phyloP scores from a whole-genome alignment of 2,797 vertebrate species.

The Glossophaga mutica region DNA sequence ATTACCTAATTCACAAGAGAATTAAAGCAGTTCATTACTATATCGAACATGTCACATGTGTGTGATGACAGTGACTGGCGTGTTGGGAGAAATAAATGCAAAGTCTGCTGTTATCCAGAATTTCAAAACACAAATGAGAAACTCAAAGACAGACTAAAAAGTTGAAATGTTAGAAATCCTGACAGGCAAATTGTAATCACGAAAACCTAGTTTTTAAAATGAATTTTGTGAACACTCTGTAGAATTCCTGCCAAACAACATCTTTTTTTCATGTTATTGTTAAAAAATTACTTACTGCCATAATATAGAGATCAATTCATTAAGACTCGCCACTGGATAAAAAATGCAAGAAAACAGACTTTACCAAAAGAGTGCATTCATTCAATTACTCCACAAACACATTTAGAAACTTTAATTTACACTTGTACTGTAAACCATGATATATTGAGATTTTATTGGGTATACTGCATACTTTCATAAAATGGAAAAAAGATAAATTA shows the following conservation, averaged over 20 bases:
- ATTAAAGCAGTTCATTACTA: background rate
- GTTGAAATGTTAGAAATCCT: slow-evolving; percentile 18
- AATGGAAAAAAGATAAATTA: background rate
- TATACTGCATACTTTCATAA: background rate
- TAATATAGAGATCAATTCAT: slow-evolving; percentile 32
- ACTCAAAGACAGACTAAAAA: background rate
- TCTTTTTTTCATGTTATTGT: background rate
- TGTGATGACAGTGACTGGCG: background rate
- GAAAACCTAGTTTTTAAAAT: slow-evolving; percentile 14
- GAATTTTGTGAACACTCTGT: background rate
- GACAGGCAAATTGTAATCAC: background rate
- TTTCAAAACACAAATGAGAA: slow-evolving; percentile 42
- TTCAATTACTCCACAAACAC: background rate
- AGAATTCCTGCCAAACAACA: background rate
- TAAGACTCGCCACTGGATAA: background rate
- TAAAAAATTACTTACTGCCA: slow-evolving; percentile 31
- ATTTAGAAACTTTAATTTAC: background rate
- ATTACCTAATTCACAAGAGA: background rate
- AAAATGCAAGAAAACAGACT: slow-evolving; percentile 11
- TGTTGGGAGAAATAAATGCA: background rate
- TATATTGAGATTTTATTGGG: background rate
- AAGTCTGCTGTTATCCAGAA: background rate
- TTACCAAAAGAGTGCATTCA: background rate
- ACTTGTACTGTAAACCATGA: background rate
- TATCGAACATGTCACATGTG: background rate